Percentiles rank a stretch among this genome's conserved stretches.
Conservation (phyloP, 2,888 invertebrate species). For the Liopterus haemorrhoidalis region DNA sequence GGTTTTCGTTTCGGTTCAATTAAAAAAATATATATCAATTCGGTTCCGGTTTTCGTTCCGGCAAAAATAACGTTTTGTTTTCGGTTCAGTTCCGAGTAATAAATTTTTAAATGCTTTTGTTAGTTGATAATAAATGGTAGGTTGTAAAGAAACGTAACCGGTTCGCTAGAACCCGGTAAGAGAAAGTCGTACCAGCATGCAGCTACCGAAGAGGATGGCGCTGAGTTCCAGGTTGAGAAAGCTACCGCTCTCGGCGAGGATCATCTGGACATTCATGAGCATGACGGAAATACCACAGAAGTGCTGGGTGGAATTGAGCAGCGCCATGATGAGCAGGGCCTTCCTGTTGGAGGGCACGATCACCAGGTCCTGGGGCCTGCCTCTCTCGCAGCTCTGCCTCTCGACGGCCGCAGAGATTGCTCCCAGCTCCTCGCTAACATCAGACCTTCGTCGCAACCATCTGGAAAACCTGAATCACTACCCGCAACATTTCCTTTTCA, state of each 20-base stretch:
- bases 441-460: slow-evolving; percentile 34
- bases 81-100: too few relatives aligned
- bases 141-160: too few relatives aligned
- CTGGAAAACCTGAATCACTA: too few relatives aligned
- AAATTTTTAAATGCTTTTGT: too few relatives aligned
- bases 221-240: slow-evolving; percentile 37
- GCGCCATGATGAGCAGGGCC: slow-evolving; percentile 41
- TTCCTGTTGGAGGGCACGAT: slow-evolving; percentile 40
- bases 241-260: slow-evolving; percentile 39
- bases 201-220: slow-evolving; percentile 40
- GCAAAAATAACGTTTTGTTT: too few relatives aligned
- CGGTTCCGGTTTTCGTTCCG: too few relatives aligned
- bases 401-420: slow-evolving; percentile 40
- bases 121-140: too few relatives aligned
- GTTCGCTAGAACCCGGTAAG: too few relatives aligned
- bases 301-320: slow-evolving; percentile 42
- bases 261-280: slow-evolving; percentile 43
- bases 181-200: slow-evolving; percentile 43
- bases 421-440: slow-evolving; percentile 39
- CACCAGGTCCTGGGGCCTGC: slow-evolving; percentile 40
- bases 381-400: slow-evolving; percentile 40
- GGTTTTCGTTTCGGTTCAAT: too few relatives aligned
- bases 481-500: too few relatives aligned
- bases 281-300: slow-evolving; percentile 43
- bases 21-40: too few relatives aligned